phyloP scores from a whole-genome alignment of 2,113 vertebrate species.

The Podilymbus podiceps region DNA sequence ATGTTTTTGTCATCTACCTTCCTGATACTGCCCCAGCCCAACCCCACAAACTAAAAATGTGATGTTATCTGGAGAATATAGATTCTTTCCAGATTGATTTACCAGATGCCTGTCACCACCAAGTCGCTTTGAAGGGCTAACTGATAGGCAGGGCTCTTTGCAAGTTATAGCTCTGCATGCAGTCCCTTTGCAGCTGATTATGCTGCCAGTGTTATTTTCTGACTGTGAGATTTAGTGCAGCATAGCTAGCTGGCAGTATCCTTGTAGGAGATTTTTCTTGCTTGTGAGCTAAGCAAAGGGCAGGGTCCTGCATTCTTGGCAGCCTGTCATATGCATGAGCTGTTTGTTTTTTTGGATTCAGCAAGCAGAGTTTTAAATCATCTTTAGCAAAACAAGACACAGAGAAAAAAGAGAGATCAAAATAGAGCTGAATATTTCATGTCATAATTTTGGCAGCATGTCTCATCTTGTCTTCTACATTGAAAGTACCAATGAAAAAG shows the following conservation, averaged over 20 bases:
- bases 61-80: conserved; percentile 8
- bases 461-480: conserved; percentile 10
- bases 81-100: conserved; percentile 7
- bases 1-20: neutral
- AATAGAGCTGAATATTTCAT: conserved; percentile 54
- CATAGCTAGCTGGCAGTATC: conserved; percentile 10
- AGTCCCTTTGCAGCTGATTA: conserved; percentile 29
- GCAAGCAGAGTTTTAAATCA: conserved; percentile 58
- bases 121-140: neutral
- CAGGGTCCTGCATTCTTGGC: conserved; percentile 60
- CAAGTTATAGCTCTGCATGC: conserved; percentile 27
- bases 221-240: neutral
- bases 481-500: conserved; percentile 5
- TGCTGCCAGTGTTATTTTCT: conserved; percentile 41
- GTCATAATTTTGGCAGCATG: conserved; percentile 42
- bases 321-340: conserved; percentile 36
- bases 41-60: neutral
- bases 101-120: conserved; percentile 24
- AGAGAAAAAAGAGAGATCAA: conserved; percentile 43
- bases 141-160: neutral
- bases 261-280: conserved; percentile 36
- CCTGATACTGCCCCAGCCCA: neutral
- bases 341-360: conserved; percentile 61
- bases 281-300: conserved; percentile 40
- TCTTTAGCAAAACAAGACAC: conserved; percentile 51